Evolutionary conservation across 1,140 invertebrate species (phyloP).

Genomic region (Cotesia chilonis): DNA sequence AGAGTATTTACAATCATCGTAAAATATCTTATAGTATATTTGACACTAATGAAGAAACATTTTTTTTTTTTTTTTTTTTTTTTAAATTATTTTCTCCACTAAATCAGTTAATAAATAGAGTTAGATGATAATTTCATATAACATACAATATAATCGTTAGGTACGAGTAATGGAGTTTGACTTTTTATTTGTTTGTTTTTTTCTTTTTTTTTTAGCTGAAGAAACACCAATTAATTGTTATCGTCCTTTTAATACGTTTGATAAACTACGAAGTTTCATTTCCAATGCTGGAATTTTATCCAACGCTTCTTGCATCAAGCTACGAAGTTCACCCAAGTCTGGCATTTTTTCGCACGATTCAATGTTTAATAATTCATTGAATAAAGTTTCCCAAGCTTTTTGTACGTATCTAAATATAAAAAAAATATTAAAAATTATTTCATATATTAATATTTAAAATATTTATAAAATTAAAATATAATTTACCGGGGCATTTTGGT

Average conservation of each 20-base stretch:
- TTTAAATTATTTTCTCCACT: no score
- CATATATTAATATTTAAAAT: neutral
- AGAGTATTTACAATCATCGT: conserved; percentile 19
- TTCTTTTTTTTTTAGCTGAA: conserved; percentile 43
- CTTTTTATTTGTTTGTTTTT: conserved; percentile 3
- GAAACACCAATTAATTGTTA: conserved; percentile 55
- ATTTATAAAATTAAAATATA: no score
- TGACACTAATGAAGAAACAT: neutral
- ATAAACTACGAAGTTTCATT: conserved; percentile 54
- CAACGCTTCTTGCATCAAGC: conserved; percentile 70
- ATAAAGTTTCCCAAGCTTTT: conserved; percentile 73
- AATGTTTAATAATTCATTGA: conserved; percentile 74
- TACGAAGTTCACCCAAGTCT: conserved; percentile 71
- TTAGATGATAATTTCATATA: conserved; percentile 50
- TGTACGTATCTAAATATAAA: conserved; percentile 70
- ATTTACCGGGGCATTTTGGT: conserved; percentile 73
- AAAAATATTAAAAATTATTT: conserved; percentile 23
- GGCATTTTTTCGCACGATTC: conserved; percentile 74
- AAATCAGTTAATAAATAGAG: conserved; percentile 58
- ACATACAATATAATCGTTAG: conserved; percentile 39
- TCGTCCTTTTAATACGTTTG: conserved; percentile 64
- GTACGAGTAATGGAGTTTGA: conserved; percentile 26
- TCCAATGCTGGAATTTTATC: conserved; percentile 52
- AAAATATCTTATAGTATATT: conserved; percentile 10
- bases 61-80: neutral